Conservation (phyloP, 2,113 vertebrate genomes). For the Heloderma charlesbogerti region DNA sequence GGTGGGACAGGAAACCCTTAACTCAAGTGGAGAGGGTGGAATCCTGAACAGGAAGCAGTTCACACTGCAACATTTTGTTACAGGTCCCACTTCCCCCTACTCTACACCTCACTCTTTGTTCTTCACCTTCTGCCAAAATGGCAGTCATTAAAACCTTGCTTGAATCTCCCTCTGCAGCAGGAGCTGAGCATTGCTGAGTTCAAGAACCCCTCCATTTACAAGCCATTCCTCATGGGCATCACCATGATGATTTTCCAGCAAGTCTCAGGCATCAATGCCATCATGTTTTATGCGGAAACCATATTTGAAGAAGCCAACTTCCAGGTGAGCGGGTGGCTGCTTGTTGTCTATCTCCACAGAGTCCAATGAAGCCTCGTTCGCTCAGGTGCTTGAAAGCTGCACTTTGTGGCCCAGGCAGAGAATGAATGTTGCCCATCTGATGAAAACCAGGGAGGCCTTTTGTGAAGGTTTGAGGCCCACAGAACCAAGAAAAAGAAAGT, state of each 20-base stretch:
- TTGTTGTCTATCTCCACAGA: not conserved
- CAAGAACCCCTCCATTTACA: conserved; percentile 84
- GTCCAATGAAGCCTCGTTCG: not conserved
- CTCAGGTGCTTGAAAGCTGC: not conserved
- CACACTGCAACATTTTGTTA: too few relatives aligned
- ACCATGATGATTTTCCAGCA: conserved; percentile 93
- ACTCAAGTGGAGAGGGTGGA: not conserved
- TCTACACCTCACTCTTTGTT: not conserved
- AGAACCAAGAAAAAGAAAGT: too few relatives aligned
- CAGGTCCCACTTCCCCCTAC: not conserved
- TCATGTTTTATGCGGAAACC: conserved; percentile 94
- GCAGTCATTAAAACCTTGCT: not conserved
- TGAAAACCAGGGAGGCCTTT: not conserved
- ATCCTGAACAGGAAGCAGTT: too few relatives aligned
- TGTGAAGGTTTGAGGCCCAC: too few relatives aligned
- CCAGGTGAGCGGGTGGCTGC: conserved; percentile 74
- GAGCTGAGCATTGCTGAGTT: conserved; percentile 80
- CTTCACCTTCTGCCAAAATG: not conserved
- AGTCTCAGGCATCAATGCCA: conserved; percentile 91
- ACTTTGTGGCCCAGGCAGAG: too few relatives aligned
- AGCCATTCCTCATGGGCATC: conserved; percentile 87
- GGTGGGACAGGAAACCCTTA: too few relatives aligned
- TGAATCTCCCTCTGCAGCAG: conserved; percentile 60
- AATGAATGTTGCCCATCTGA: not conserved
- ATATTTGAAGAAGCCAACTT: conserved; percentile 92